Percentiles rank a stretch among this genome's conserved stretches.
Evolutionary conservation across 2,888 invertebrate species (phyloP).

Genomic region (Caenorhabditis sp.): DNA sequence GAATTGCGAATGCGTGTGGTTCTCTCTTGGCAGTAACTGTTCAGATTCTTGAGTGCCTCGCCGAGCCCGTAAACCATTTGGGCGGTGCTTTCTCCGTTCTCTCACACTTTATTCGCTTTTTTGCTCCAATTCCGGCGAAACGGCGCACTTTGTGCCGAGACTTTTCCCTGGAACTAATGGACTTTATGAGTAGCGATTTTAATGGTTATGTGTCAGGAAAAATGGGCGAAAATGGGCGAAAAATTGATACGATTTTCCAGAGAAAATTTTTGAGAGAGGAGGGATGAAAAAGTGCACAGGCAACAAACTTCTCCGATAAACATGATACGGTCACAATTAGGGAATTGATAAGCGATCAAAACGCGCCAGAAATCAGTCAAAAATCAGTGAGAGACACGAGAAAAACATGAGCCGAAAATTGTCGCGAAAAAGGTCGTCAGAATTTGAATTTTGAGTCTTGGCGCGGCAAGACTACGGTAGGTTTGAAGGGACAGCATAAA

Average conservation of each 20-base stretch:
- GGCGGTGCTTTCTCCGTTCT: slow-evolving; percentile 31
- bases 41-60: slow-evolving; percentile 78
- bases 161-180: slow-evolving; percentile 54
- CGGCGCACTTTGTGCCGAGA: slow-evolving; percentile 38
- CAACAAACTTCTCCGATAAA: slow-evolving; percentile 21
- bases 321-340: not conserved
- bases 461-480: slow-evolving; percentile 1
- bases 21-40: slow-evolving; percentile 80
- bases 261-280: not conserved
- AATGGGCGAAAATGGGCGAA: not conserved
- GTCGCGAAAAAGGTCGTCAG: not conserved
- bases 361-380: slow-evolving; percentile 2
- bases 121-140: slow-evolving; percentile 7
- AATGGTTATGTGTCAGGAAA: slow-evolving; percentile 39
- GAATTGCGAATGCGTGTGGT: slow-evolving; percentile 77
- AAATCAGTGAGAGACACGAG: slow-evolving; percentile 9
- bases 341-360: slow-evolving; percentile 4
- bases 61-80: slow-evolving; percentile 77
- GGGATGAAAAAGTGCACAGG: slow-evolving; percentile 20
- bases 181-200: too few species aligned
- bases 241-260: not conserved
- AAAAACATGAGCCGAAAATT: slow-evolving; percentile 13
- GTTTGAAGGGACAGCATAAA: slow-evolving; percentile 13
- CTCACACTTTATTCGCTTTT: slow-evolving; percentile 52
- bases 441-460: not conserved